phyloP scores from a whole-genome alignment of 2,888 invertebrate species.

The Zaprionus obscuricornis region DNA sequence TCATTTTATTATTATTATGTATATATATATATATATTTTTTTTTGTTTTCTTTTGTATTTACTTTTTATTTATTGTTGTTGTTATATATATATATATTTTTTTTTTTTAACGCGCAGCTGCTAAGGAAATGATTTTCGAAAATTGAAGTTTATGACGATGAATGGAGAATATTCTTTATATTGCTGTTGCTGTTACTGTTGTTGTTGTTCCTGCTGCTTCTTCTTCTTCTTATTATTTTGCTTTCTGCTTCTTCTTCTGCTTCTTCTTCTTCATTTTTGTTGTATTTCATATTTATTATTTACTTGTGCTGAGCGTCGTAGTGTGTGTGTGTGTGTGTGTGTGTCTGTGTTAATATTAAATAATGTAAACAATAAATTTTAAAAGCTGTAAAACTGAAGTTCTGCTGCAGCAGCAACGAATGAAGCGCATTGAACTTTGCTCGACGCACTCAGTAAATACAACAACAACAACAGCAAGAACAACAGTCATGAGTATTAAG shows the following conservation, averaged over 20 bases:
- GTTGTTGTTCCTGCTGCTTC: no score
- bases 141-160: slow-evolving; percentile 82
- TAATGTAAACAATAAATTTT: slow-evolving; percentile 69
- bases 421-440: slow-evolving; percentile 63
- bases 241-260: no score
- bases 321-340: slow-evolving; percentile 9
- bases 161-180: slow-evolving; percentile 70
- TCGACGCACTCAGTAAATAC: background rate
- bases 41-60: slow-evolving; percentile 29
- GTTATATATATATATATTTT: no score
- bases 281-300: slow-evolving; percentile 44
- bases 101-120: slow-evolving; percentile 77
- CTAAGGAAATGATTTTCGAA: slow-evolving; percentile 82
- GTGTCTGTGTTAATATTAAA: slow-evolving; percentile 61
- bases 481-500: slow-evolving; percentile 2
- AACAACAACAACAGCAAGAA: no score
- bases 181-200: slow-evolving; percentile 19
- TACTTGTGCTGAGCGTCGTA: slow-evolving; percentile 20
- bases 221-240: no score
- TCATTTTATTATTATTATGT: slow-evolving; percentile 58
- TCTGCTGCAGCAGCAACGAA: no score
- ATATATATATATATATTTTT: slow-evolving; percentile 20
- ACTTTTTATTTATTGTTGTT: slow-evolving; percentile 1
- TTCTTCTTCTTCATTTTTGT: no score
- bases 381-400: slow-evolving; percentile 67